Evolutionary conservation across 2,888 invertebrate genomes (phyloP).

Genomic region (Nephrocerus scutellatus): DNA sequence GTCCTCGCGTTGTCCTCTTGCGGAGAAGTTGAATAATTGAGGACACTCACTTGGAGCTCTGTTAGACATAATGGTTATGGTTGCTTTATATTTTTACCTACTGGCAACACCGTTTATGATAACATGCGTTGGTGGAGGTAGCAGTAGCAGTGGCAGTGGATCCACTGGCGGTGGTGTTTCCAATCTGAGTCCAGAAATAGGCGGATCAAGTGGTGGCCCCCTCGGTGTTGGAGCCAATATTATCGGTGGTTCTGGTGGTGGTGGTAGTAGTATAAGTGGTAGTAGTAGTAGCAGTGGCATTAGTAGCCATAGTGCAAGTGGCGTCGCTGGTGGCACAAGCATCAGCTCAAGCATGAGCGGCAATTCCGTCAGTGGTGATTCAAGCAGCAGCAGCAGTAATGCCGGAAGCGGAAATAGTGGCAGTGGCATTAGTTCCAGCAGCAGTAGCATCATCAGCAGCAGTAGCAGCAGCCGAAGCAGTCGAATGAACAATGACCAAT

Average conservation of each 20-base stretch:
- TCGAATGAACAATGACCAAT: slow-evolving; percentile 37
- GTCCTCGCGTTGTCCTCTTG: slow-evolving; percentile 10
- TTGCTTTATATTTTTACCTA: slow-evolving; percentile 40
- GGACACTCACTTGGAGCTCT: slow-evolving; percentile 21
- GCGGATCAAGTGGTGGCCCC: background rate
- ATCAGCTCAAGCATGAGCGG: slow-evolving; percentile 3
- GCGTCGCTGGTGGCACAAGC: slow-evolving; percentile 10
- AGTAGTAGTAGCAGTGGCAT: slow-evolving; percentile 20
- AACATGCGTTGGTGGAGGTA: slow-evolving; percentile 30
- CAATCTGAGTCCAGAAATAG: no score
- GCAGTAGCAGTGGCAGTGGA: slow-evolving; percentile 27
- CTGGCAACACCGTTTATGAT: slow-evolving; percentile 30
- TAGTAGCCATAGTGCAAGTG: slow-evolving; percentile 17
- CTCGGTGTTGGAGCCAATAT: background rate
- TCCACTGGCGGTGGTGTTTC: background rate
- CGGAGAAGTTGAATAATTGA: slow-evolving; percentile 20
- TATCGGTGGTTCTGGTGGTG: slow-evolving; percentile 10
- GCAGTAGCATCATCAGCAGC: slow-evolving; percentile 21
- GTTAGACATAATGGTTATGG: slow-evolving; percentile 44
- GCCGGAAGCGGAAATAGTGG: slow-evolving; percentile 16
- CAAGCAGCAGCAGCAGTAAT: slow-evolving; percentile 6
- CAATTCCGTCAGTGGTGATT: slow-evolving; percentile 7
- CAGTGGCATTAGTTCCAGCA: slow-evolving; percentile 19
- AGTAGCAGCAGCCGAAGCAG: slow-evolving; percentile 20
- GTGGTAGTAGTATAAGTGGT: slow-evolving; percentile 16